Percentiles rank a stretch among this genome's conserved stretches.
Conservation (phyloP, 2,888 invertebrate genomes). For the Strigamia maritima region DNA sequence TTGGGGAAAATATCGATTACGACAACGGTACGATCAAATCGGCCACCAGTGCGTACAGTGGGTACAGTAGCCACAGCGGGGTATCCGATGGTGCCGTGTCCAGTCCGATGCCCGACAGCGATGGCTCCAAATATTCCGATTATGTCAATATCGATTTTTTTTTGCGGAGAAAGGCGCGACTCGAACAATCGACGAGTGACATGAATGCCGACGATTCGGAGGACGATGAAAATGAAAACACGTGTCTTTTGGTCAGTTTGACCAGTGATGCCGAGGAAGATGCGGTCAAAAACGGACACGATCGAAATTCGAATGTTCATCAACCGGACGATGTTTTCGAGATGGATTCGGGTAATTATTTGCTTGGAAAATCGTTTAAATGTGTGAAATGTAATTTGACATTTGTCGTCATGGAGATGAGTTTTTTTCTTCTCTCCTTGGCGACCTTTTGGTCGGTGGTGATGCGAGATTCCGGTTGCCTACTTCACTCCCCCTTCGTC, state of each 20-base stretch:
- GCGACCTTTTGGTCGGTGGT: constrained; percentile 41
- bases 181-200: constrained; percentile 39
- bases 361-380: too few species aligned
- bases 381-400: too few species aligned
- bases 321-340: constrained; percentile 46
- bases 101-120: constrained; percentile 46
- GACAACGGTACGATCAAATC: constrained; percentile 45
- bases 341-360: constrained; percentile 48
- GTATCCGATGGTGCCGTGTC: constrained; percentile 43
- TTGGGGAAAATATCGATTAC: constrained; percentile 44
- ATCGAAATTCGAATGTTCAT: background rate
- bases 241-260: constrained; percentile 42
- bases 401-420: background rate
- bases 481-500: background rate
- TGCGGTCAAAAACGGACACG: constrained; percentile 45
- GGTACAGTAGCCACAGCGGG: constrained; percentile 42
- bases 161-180: constrained; percentile 64
- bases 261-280: constrained; percentile 40
- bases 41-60: constrained; percentile 46
- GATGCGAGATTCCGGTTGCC: constrained; percentile 2
- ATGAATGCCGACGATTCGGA: constrained; percentile 51
- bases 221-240: constrained; percentile 42
- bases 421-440: constrained; percentile 30
- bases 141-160: constrained; percentile 92
- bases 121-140: constrained; percentile 61